A percentile compares a stretch with the other conserved stretches of the same genome.
phyloP scores from a whole-genome alignment of 1,140 invertebrate species.

The Drosophila bifasciata region DNA sequence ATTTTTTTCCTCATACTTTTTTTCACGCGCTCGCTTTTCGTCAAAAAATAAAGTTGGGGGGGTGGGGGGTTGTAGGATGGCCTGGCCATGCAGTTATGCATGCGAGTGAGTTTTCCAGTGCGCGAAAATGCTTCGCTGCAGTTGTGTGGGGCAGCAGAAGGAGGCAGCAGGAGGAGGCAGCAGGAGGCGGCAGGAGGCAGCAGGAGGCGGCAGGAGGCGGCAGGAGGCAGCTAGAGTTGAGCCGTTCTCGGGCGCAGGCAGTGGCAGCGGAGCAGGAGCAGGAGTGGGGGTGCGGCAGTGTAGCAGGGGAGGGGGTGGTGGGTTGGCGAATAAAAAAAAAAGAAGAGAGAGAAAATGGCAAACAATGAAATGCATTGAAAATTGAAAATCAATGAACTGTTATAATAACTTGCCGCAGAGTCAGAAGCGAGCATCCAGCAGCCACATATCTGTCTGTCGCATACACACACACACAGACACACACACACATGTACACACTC shows the following conservation, averaged over 20 bases:
- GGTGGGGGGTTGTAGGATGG: no score
- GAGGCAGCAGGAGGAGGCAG: no score
- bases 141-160: constrained; percentile 13
- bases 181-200: not conserved
- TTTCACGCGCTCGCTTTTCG: constrained; percentile 19
- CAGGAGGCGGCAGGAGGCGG: not conserved
- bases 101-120: constrained; percentile 54
- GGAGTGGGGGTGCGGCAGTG: not conserved
- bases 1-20: constrained; percentile 16
- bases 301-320: not conserved
- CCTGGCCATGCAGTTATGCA: constrained; percentile 62
- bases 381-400: constrained; percentile 82
- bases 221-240: not conserved
- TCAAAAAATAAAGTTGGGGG: constrained; percentile 50
- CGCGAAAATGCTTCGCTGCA: constrained; percentile 51
- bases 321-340: not conserved
- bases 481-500: no score
- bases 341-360: constrained; percentile 41
- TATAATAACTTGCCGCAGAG: constrained; percentile 79
- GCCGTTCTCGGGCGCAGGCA: not conserved
- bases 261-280: not conserved
- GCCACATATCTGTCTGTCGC: constrained; percentile 18
- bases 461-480: constrained; percentile 11
- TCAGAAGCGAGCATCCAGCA: constrained; percentile 58
- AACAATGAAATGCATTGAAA: constrained; percentile 80